Conservation (phyloP, 2,888 invertebrate genomes). For the Brachypterus glaber region DNA sequence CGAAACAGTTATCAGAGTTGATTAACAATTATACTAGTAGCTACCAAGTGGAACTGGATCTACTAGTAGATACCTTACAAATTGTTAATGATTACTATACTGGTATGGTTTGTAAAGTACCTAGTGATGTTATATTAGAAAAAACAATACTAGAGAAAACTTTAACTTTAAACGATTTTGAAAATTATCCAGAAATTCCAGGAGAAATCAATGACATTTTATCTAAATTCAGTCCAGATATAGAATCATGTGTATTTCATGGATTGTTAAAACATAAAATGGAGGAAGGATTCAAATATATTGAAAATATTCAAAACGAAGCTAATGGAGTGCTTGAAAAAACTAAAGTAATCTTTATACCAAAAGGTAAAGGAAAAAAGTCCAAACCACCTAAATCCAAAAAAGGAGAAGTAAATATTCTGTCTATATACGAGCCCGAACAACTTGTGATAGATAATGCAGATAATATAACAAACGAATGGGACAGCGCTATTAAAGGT, state of each 20-base stretch:
- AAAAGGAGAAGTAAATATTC: slow-evolving; percentile 17
- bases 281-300: too few relatives aligned
- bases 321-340: slow-evolving; percentile 37
- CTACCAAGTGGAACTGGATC: slow-evolving; percentile 53
- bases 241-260: too few relatives aligned
- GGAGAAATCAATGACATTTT: too few relatives aligned
- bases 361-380: slow-evolving; percentile 39
- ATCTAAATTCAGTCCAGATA: too few relatives aligned
- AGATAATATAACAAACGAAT: slow-evolving; percentile 46
- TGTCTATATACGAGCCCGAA: slow-evolving; percentile 17
- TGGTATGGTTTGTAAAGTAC: slow-evolving; percentile 36
- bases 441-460: slow-evolving; percentile 29
- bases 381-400: slow-evolving; percentile 38
- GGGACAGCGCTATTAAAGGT: slow-evolving; percentile 48
- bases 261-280: too few relatives aligned
- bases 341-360: slow-evolving; percentile 17
- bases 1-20: slow-evolving; percentile 46
- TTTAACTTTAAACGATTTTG: background rate
- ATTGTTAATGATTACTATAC: slow-evolving; percentile 42
- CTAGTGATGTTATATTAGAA: slow-evolving; percentile 42
- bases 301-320: slow-evolving; percentile 18
- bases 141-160: slow-evolving; percentile 32
- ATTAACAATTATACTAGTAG: slow-evolving; percentile 48
- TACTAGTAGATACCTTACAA: slow-evolving; percentile 41
- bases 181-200: too few relatives aligned